phyloP scores from a whole-genome alignment of 2,888 invertebrate species.

The Drosophila kokeensis region DNA sequence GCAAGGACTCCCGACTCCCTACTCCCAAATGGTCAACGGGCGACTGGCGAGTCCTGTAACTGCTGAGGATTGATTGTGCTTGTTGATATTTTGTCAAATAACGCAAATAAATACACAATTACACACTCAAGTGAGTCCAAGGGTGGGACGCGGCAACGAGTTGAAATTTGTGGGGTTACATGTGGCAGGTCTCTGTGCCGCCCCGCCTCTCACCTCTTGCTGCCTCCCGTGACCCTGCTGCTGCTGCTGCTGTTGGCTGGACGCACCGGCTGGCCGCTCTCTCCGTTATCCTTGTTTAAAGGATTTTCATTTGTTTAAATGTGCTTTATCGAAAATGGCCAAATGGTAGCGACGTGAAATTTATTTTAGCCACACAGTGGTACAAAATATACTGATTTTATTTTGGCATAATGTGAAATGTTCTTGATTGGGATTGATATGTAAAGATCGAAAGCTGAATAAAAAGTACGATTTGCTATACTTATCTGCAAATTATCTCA shows the following conservation, averaged over 20 bases:
- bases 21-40: slow-evolving; percentile 19
- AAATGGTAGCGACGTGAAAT: slow-evolving; percentile 56
- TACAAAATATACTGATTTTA: not conserved
- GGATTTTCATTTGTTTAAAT: slow-evolving; percentile 81
- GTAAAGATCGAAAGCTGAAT: not conserved
- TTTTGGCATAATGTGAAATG: too few relatives aligned
- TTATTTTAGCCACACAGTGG: slow-evolving; percentile 60
- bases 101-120: slow-evolving; percentile 85
- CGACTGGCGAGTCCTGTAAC: slow-evolving; percentile 56
- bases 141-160: slow-evolving; percentile 21
- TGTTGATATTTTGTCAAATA: slow-evolving; percentile 84
- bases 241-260: slow-evolving; percentile 1
- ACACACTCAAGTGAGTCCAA: slow-evolving; percentile 83
- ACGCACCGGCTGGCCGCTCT: not conserved
- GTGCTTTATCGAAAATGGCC: slow-evolving; percentile 79
- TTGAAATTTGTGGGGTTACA: slow-evolving; percentile 61
- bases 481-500: not conserved
- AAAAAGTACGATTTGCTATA: not conserved
- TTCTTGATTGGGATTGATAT: not conserved
- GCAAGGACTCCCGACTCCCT: slow-evolving; percentile 35
- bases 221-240: slow-evolving; percentile 3
- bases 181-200: slow-evolving; percentile 32
- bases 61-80: slow-evolving; percentile 81
- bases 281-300: slow-evolving; percentile 75
- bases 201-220: not conserved